Base-by-base conservation (phyloP, 1,140 invertebrate genomes). In the Homalodisca vitripennis region DNA sequence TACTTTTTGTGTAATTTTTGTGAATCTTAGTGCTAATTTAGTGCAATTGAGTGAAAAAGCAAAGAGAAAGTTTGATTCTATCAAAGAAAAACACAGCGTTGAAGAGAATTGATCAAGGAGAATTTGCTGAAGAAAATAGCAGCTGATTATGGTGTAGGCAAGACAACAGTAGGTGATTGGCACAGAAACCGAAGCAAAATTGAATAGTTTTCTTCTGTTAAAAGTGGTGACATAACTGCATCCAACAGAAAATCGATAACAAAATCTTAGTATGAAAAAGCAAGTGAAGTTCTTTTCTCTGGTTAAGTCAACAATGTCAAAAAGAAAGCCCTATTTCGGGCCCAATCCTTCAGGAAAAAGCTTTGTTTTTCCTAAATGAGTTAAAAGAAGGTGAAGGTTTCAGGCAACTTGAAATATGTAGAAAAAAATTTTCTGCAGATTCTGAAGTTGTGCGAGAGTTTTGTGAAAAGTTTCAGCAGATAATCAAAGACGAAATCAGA, bases 401-500 rank as follows among this genome's bases (percentile, higher is more conserved):
- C 26, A 60, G 24, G 24, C 55, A 60, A 29, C 55, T 60, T 27
- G 24, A 24, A 13, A 27, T 60, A 27, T 60, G 55, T 60, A 26
- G 55, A 12, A 26, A 60, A 60, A 60, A 27, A 27, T 30, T 60
- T 22, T 60, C 55, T 27, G 34, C 34, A 41, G 34, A 41, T 41
- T 41, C 34, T 41, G 34, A 41, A 41, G 34, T 41, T 41, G 34
- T 41, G 17, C 6, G 34, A 41, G 34, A 17, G 34, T 41, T 41
- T 41, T 41, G 34, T 41, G 34, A 41, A 41, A 41, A 41, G 34
- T 41, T 41, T 41, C 34, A 41, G 17, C 34, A 41, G 17, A 41
- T 41, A 10, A 17, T 41, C 6, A 41, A 41, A 41, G 17, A 41
- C 6, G 51, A 62, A 26, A 74, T 53, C 72, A 78, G 70, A 69